Percentiles rank a stretch among this genome's conserved stretches.
phyloP scores from a whole-genome alignment of 2,888 invertebrate genomes.

The Chloromyia formosa region DNA sequence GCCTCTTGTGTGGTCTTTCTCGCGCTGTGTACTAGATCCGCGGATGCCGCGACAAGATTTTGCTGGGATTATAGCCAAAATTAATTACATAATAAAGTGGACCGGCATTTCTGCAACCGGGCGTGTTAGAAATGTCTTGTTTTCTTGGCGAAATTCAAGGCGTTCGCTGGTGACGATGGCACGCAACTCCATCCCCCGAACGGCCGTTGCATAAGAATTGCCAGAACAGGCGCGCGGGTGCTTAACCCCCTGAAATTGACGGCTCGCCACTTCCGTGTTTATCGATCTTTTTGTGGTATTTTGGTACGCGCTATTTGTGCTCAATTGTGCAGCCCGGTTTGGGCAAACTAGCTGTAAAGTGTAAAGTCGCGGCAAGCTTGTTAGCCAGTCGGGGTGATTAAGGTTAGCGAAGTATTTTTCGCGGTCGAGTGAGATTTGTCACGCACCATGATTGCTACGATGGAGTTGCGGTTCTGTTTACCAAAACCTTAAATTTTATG shows the following conservation, averaged over 20 bases:
- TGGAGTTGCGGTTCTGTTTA: not conserved
- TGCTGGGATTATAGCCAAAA: not conserved
- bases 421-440: not conserved
- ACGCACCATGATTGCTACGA: not conserved
- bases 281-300: conserved; percentile 32
- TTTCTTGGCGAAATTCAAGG: conserved; percentile 3
- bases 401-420: conserved; percentile 15
- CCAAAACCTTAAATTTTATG: no score
- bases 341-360: conserved; percentile 15
- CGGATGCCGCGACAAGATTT: not conserved
- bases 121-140: not conserved
- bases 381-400: not conserved
- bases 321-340: not conserved
- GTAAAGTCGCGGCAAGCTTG: not conserved
- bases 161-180: not conserved
- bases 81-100: conserved; percentile 27
- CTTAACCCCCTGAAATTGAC: conserved; percentile 23
- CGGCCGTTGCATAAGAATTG: conserved; percentile 39
- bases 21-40: not conserved
- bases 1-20: not conserved
- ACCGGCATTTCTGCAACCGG: conserved; percentile 14
- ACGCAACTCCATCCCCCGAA: conserved; percentile 18
- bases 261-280: conserved; percentile 32
- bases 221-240: conserved; percentile 34
- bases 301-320: conserved; percentile 8